Conservation (phyloP, 2,113 vertebrate genomes). For the Anolis sagrei region DNA sequence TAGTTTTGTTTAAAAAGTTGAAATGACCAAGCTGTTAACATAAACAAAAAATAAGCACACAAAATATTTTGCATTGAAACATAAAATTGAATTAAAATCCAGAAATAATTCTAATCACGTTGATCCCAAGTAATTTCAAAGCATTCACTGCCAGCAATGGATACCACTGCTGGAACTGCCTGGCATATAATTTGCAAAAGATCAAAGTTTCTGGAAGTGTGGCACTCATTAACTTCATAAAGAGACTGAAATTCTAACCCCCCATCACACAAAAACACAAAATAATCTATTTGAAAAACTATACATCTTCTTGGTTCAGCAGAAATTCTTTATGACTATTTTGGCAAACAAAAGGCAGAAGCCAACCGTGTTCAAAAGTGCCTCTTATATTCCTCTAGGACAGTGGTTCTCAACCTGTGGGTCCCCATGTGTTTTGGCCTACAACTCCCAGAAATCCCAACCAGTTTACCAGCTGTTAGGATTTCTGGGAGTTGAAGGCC, state of each 20-base stretch:
- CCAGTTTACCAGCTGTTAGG: no score
- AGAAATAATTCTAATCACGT: constrained; percentile 22
- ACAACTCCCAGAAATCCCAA: no score
- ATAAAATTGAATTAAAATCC: constrained; percentile 23
- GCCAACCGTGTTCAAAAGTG: neutral
- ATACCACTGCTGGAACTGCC: constrained; percentile 15
- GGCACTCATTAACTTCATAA: constrained; percentile 61
- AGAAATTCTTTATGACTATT: constrained; percentile 45
- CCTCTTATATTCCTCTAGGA: neutral
- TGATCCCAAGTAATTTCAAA: neutral
- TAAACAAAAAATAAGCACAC: constrained; percentile 30
- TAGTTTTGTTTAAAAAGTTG: constrained; percentile 61
- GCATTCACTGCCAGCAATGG: constrained; percentile 65
- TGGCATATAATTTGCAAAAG: constrained; percentile 30
- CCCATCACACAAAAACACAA: constrained; percentile 24
- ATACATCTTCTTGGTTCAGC: constrained; percentile 25
- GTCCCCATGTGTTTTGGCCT: no score
- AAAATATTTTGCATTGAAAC: neutral
- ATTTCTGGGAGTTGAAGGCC: no score
- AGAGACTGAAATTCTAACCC: constrained; percentile 35
- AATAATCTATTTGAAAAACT: neutral
- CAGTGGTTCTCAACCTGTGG: no score
- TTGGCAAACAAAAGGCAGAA: constrained; percentile 56
- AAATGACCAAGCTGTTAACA: constrained; percentile 32
- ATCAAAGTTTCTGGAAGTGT: constrained; percentile 44